These are phyloP conservation scores for Irena cyanogastra DNA, from an alignment of 2,113 vertebrate species.

Conservation along the genomic window DNA sequence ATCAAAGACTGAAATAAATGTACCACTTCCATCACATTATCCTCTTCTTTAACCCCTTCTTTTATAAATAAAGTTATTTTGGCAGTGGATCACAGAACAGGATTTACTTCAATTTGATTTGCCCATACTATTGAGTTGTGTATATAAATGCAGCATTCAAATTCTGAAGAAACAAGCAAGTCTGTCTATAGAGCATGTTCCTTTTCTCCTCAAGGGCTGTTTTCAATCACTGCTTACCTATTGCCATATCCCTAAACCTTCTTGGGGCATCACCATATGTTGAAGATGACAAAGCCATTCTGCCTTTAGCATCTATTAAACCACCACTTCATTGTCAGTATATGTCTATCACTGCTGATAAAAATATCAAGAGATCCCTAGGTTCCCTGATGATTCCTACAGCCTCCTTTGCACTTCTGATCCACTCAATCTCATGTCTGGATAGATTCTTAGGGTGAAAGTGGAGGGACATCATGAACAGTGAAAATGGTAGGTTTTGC, in stretches of 20 bases:
- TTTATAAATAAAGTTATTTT: conserved; percentile 3
- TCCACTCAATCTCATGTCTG: not conserved
- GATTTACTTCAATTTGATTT: not conserved
- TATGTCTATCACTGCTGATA: not conserved
- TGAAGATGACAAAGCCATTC: not conserved
- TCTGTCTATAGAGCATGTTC: not conserved
- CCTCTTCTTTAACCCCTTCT: not conserved
- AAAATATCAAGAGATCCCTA: not conserved
- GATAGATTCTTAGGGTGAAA: not conserved
- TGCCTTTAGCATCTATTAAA: not conserved
- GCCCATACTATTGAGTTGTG: not conserved
- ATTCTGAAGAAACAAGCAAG: not conserved
- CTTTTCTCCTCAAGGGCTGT: not conserved
- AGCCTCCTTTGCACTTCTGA: not conserved
- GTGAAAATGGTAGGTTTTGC: not conserved
- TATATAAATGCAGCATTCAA: not conserved
- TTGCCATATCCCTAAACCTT: not conserved
- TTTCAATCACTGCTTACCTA: not conserved
- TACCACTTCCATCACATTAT: not conserved
- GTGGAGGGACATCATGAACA: not conserved
- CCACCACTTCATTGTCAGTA: not conserved
- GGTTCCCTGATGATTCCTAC: not conserved
- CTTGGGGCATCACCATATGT: not conserved
- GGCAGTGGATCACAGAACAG: not conserved
- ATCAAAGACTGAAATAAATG: not conserved